These are phyloP conservation scores for Ophioderma brevispina DNA, from an alignment of 35 echinoderm and acorn worm species.

Conservation along the genomic window DNA sequence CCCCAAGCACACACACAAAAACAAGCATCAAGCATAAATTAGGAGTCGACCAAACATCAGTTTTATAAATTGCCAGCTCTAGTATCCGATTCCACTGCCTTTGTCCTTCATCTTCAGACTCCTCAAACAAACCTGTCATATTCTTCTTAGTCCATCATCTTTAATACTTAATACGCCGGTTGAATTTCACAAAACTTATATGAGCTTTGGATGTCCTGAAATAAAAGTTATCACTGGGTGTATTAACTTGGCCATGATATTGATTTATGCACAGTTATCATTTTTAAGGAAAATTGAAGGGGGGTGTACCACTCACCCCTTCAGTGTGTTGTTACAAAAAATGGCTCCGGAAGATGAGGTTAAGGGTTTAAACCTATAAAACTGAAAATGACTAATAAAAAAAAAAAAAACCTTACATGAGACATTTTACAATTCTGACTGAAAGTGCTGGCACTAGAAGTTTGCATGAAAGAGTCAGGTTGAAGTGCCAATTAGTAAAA, in stretches of 20 bases:
- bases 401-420: too few relatives aligned
- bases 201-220: conserved; percentile 91
- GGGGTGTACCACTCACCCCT: too few relatives aligned
- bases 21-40: too few relatives aligned
- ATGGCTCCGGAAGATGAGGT: background rate
- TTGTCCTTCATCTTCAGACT: conserved; percentile 85
- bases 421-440: too few relatives aligned
- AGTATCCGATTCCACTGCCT: conserved; percentile 75
- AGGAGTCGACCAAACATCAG: too few relatives aligned
- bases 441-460: too few relatives aligned
- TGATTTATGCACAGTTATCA: background rate
- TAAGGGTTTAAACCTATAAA: background rate
- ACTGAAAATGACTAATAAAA: background rate
- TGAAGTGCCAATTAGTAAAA: too few relatives aligned
- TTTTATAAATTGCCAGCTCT: conserved; percentile 99
- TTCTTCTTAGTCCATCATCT: conserved; percentile 88
- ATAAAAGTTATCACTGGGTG: background rate
- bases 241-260: background rate
- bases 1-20: too few relatives aligned
- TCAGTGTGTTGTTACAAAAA: background rate
- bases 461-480: too few relatives aligned
- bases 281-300: too few relatives aligned
- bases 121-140: conserved; percentile 96
- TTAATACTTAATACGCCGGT: conserved; percentile 96
- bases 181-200: conserved; percentile 90